Base-by-base conservation (phyloP, 64 coral and sea anemone species). In the Pocillopora verrucosa region DNA sequence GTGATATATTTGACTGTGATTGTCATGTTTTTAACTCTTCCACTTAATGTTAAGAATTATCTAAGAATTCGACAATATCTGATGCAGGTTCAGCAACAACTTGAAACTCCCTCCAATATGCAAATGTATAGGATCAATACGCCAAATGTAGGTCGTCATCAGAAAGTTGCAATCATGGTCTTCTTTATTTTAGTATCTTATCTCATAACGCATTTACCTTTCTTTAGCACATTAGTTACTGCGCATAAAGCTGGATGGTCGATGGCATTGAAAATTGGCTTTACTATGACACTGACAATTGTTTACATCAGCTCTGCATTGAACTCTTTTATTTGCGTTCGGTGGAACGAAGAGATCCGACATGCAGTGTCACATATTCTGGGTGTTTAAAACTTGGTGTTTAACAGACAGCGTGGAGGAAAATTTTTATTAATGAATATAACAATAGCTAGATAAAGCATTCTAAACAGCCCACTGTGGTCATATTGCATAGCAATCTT, bases 31-130 rank as follows among this genome's bases (percentile, higher is more conserved):
- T 51, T 7, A 3, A 51, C 41, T 51, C 41, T 51, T 20, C 3
- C 19, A 22, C 57, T 78, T 0, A 78, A 57, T 78, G 19, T 78
- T 16, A 78, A 78, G 51, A 78, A 41, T 24, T 78, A 78, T 22
- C 41, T 57, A 24, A 78, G 20, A 78, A 78, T 78, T 78, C 76
- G 76, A 78, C 20, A 57, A 58, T 22, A 78, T 58, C 4, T 78
- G 4, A 78, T 78, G 76, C 41, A 58, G 57, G 76, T 78, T 78
- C 76, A 78, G n/a, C 76, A 78, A 58, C 41, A 56, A 24, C 76
- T 78, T 20, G 76, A 78, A 17, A 22, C 51, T 17, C 76, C 76
- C 19, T 57, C 76, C 14, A 16, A 9, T 3, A 51, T 58, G 16
- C 38, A 17, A 58, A 11, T 3, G 7, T 7, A 7, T 51, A 7